Conservation (phyloP, 2,113 vertebrate species). For the Galeopterus variegatus region DNA sequence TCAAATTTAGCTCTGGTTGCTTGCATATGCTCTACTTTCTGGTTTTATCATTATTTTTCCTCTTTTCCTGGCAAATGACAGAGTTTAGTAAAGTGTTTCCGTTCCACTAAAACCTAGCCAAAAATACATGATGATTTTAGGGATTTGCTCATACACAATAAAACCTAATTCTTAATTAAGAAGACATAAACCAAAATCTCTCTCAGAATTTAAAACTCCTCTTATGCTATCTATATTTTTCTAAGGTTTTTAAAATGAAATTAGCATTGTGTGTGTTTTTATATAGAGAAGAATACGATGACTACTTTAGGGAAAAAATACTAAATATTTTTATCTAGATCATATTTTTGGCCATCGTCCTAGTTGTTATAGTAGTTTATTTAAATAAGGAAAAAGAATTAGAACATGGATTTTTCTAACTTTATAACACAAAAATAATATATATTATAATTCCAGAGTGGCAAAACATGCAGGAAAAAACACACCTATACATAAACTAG, state of each 20-base stretch:
- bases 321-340: neutral
- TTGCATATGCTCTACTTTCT: constrained; percentile 16
- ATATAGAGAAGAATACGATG: neutral
- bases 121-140: constrained; percentile 51
- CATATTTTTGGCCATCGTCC: neutral
- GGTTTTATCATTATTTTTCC: constrained; percentile 51
- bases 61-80: constrained; percentile 53
- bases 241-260: constrained; percentile 47
- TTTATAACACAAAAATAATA: neutral
- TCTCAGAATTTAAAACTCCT: constrained; percentile 1
- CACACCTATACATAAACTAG: neutral
- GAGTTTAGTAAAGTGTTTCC: constrained; percentile 36
- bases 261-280: neutral
- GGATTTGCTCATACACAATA: constrained; percentile 17
- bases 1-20: neutral
- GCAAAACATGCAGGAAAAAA: neutral
- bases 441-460: neutral
- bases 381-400: neutral
- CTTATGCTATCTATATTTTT: constrained; percentile 25
- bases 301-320: constrained; percentile 16
- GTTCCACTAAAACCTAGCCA: constrained; percentile 36
- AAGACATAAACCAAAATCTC: constrained; percentile 47
- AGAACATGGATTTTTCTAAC: constrained; percentile 23
- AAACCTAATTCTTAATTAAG: constrained; percentile 44
- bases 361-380: neutral